These are phyloP conservation scores for Drosophila bunnanda DNA, from an alignment of 2,888 invertebrate genomes.

Conservation along the genomic window DNA sequence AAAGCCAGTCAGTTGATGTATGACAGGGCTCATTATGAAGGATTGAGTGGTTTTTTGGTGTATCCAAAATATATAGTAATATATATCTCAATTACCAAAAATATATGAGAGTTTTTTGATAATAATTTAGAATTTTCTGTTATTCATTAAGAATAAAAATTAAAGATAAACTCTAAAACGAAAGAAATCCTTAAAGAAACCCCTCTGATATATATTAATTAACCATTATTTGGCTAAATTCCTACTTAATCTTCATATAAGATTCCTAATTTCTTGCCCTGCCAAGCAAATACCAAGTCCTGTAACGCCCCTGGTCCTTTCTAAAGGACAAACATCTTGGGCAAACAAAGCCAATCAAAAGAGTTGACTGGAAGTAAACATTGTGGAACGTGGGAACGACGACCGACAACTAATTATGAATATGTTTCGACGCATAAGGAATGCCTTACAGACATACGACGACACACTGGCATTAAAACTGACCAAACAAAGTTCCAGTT, in stretches of 20 bases:
- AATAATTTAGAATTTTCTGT: not conserved
- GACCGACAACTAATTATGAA: conserved; percentile 74
- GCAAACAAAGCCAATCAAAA: conserved; percentile 35
- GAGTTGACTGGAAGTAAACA: conserved; percentile 26
- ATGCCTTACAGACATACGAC: conserved; percentile 40
- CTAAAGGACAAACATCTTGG: conserved; percentile 34
- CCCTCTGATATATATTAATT: not conserved
- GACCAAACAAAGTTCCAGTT: conserved; percentile 76
- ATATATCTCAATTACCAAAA: not conserved
- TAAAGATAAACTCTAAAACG: not conserved
- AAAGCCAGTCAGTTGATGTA: conserved; percentile 56
- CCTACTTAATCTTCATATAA: not conserved
- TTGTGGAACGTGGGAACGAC: conserved; percentile 4
- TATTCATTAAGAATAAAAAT: not conserved
- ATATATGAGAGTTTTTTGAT: not conserved
- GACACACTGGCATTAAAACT: conserved; percentile 72
- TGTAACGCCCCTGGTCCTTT: not conserved
- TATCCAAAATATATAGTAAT: too few species aligned
- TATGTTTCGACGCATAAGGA: conserved; percentile 69
- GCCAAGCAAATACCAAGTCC: not conserved
- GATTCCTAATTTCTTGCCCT: not conserved
- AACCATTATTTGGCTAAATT: not conserved
- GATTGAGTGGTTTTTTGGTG: conserved; percentile 4
- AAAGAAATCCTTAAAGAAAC: not conserved
- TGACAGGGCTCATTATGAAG: conserved; percentile 50